Base-by-base conservation (phyloP, 2,113 vertebrate genomes). In the Poeciliopsis retropinna region DNA sequence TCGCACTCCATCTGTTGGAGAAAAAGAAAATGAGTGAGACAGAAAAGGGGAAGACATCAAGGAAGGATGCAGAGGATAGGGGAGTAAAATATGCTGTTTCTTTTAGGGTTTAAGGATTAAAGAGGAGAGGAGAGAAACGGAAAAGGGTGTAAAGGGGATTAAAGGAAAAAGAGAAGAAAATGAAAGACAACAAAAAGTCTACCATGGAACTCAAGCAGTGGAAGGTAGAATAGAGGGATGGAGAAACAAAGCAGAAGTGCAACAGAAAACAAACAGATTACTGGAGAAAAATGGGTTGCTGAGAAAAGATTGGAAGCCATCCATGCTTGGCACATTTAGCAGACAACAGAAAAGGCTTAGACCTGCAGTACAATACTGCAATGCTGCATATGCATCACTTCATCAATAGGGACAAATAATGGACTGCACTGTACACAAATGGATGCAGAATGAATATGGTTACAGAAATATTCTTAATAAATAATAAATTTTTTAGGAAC, bases 1-100 rank as follows among this genome's bases (percentile, higher is more conserved):
- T 95, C 92, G 66, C 95, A 96, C 82, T 95, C 89, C 54, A 90
- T 75, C 95, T 94, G 87, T 27, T 51, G 28, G 44, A 69, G 60
- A 73, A 76, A 80, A 74, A 51, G 17, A 64, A 37, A 2, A 28
- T 0, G 10, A 64, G 68, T 66, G 67, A 89, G 73, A 78, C 39
- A 41, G 25, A 73, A 25, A 7, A 8, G 70, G 12, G 2, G 32
- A 27, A 5, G 34, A 81, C 57, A 14, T 30, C 64, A 15, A 71
- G 74, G 79, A 71, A 78, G 67, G 61, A 88, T 70, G 64, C 25
- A 62, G 17, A 61, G 25, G 63, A 9, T 30, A 25, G 47, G 54
- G n/a, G 34, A 41, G 29, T 63, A 72, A 54, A 37, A 70, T 1
- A 47, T 37, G 65, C 41, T 67, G 70, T 79, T 67, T 47, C 31